A percentile compares a stretch with the other conserved stretches of the same genome.
These are phyloP conservation scores for Eupithecia exiguata DNA, from an alignment of 2,888 invertebrate species.

Conservation along the genomic window DNA sequence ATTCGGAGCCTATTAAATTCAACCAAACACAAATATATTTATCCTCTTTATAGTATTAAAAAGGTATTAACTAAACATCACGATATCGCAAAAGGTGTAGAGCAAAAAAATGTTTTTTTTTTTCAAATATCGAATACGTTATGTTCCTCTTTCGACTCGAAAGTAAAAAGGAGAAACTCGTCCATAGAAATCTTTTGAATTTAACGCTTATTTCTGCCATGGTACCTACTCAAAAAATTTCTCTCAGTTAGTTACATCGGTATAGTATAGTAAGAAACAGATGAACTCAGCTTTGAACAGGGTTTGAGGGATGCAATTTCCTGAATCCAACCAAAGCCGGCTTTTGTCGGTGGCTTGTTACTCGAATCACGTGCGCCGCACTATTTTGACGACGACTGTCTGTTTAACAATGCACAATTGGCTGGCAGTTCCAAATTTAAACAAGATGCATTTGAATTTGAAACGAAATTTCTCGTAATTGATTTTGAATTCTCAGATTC, in stretches of 20 bases:
- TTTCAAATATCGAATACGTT: not conserved
- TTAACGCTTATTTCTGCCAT: not conserved
- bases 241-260: not conserved
- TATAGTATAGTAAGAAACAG: constrained; percentile 13
- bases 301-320: constrained; percentile 74
- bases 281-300: constrained; percentile 49
- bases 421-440: not conserved
- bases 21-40: too few relatives aligned
- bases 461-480: not conserved
- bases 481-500: not conserved
- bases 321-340: constrained; percentile 59
- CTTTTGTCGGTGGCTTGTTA: constrained; percentile 64
- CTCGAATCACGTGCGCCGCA: constrained; percentile 60
- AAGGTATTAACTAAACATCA: not conserved
- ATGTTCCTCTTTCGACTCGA: not conserved
- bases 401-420: constrained; percentile 43
- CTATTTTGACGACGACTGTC: constrained; percentile 56
- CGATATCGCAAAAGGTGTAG: not conserved
- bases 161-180: not conserved
- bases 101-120: not conserved
- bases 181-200: not conserved
- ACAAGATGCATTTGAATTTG: not conserved
- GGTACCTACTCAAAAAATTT: not conserved
- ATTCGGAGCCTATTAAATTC: too few relatives aligned
- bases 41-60: too few relatives aligned